Evolutionary conservation across 2,888 invertebrate genomes (phyloP).

Genomic region (Actias luna): DNA sequence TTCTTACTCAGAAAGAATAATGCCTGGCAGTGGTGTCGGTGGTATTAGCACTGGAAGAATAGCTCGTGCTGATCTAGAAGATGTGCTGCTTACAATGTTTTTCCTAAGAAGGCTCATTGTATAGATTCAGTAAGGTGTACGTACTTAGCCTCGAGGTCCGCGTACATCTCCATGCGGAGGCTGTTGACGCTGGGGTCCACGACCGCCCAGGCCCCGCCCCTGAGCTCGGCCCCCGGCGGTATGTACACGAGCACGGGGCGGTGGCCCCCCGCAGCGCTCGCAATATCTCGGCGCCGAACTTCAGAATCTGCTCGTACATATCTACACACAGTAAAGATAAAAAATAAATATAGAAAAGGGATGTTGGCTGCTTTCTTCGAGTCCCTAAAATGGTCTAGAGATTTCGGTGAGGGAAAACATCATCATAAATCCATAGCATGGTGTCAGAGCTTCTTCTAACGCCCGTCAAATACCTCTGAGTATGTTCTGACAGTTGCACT

Average conservation of each 20-base stretch:
- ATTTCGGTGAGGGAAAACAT: too few relatives aligned
- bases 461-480: too few relatives aligned
- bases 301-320: conserved; percentile 98
- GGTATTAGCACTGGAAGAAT: too few relatives aligned
- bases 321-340: conserved; percentile 76
- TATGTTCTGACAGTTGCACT: too few relatives aligned
- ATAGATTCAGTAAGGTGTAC: not conserved
- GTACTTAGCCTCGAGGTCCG: conserved; percentile 93
- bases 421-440: too few relatives aligned
- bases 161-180: conserved; percentile 98
- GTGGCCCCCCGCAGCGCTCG: conserved; percentile 94
- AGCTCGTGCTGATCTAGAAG: not conserved
- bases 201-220: conserved; percentile 99
- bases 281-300: conserved; percentile 99
- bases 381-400: too few relatives aligned
- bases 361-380: too few relatives aligned
- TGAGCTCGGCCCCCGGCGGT: conserved; percentile 96
- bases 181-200: conserved; percentile 98
- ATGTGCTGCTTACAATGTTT: too few relatives aligned
- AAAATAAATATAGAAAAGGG: not conserved
- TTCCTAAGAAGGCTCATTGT: not conserved
- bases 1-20: too few relatives aligned
- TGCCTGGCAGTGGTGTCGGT: too few relatives aligned
- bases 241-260: conserved; percentile 98
- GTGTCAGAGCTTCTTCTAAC: too few relatives aligned